Percentiles rank a stretch among this genome's conserved stretches.
Conservation (phyloP, 2,888 invertebrate species). For the Tiliacea aurago region DNA sequence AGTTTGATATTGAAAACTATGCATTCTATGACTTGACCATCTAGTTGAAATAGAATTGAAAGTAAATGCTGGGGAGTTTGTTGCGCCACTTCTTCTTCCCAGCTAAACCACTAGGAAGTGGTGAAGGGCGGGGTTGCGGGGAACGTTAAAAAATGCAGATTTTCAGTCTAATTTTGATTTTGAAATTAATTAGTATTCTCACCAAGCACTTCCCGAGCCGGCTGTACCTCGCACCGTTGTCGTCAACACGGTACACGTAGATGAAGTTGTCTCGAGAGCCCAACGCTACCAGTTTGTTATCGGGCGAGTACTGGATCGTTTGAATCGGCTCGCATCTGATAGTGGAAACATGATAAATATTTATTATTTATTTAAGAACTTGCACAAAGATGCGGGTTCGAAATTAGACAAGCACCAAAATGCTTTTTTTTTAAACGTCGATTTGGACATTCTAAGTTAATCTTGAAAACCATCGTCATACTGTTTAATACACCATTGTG, state of each 20-base stretch:
- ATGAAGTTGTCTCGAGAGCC: constrained; percentile 97
- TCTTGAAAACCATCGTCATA: background rate
- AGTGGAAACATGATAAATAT: background rate
- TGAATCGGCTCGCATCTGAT: constrained; percentile 91
- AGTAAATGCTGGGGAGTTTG: background rate
- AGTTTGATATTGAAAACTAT: background rate
- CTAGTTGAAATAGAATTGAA: background rate
- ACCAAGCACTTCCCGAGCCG: constrained; percentile 96
- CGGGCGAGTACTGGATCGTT: constrained; percentile 94
- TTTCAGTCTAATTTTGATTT: background rate
- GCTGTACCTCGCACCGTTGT: constrained; percentile 94
- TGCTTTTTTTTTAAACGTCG: background rate
- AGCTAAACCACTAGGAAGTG: background rate
- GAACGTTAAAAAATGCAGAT: background rate
- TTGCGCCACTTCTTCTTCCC: background rate
- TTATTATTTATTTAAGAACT: background rate
- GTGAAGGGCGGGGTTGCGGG: background rate
- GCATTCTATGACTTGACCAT: background rate
- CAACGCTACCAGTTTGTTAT: constrained; percentile 95
- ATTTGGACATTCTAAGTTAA: background rate
- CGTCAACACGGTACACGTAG: constrained; percentile 96
- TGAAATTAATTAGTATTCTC: constrained; percentile 77
- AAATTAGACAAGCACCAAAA: background rate
- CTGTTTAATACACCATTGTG: background rate
- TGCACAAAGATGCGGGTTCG: background rate